Percentiles rank a stretch among this genome's conserved stretches.
phyloP scores from a whole-genome alignment of 1,140 invertebrate genomes.

The Camponotus floridanus region DNA sequence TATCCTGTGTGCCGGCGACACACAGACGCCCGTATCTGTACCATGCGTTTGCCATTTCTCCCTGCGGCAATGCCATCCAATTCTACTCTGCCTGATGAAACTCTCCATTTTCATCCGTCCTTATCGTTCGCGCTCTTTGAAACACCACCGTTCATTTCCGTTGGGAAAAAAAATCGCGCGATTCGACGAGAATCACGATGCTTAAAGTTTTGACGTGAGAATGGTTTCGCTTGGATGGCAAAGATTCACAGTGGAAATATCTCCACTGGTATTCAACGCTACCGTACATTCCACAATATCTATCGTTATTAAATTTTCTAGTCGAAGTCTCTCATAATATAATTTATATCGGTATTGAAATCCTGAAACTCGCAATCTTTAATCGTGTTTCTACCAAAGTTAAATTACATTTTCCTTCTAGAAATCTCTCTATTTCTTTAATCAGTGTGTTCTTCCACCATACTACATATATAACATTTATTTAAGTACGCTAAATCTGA shows the following conservation, averaged over 20 bases:
- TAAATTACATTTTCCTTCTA: no score
- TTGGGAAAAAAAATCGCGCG: not conserved
- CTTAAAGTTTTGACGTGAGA: not conserved
- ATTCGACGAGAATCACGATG: not conserved
- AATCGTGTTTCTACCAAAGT: no score
- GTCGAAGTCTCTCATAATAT: not conserved
- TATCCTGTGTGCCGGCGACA: slow-evolving; percentile 52
- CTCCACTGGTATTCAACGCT: not conserved
- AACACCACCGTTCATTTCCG: not conserved
- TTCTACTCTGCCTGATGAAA: slow-evolving; percentile 77
- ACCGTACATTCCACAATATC: not conserved
- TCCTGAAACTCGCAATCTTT: no score
- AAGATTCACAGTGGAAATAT: slow-evolving; percentile 5
- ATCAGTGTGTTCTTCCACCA: no score
- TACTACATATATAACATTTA: no score
- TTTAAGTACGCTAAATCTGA: no score
- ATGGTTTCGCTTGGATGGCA: slow-evolving; percentile 24
- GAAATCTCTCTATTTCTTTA: no score
- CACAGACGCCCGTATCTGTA: slow-evolving; percentile 25
- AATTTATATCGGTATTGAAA: no score
- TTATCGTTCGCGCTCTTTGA: slow-evolving; percentile 34
- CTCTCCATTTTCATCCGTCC: slow-evolving; percentile 75
- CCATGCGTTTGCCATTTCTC: not conserved
- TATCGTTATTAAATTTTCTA: no score
- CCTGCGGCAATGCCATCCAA: slow-evolving; percentile 68